Base-by-base conservation (phyloP, 2,113 vertebrate species). In the Cinclus cinclus region DNA sequence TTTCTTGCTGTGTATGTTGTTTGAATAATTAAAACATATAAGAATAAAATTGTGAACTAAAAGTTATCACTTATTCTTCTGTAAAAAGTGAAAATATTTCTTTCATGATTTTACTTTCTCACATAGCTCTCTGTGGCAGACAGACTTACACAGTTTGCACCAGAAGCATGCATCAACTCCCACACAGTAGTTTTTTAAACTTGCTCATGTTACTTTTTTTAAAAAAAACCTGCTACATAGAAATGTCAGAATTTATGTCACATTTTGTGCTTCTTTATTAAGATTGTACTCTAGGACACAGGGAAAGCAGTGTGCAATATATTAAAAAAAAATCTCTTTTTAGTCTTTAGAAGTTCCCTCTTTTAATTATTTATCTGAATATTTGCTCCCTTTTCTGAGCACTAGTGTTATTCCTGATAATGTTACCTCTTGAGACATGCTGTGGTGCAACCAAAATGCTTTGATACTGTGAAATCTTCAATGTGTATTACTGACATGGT, bases 311-410 rank as follows among this genome's bases (percentile, higher is more conserved):
- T 52, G 2, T 56, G 10, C 10, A 70, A 24, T 41, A 37, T 41
- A 33, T 37, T 37, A 46, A 74, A 56, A 77, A 62, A 70, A 67
- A n/a, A 39, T 63, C 9, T 17, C 19, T 47, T 83, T 76, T 88
- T 31, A 39, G 15, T 77, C 35, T 6, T n/a, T 75, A 55, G 47
- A 75, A 62, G 13, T 15, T 87, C 9, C 7, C 3, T 74, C 15
- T 81, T 77, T 94, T 62, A 95, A 88, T 90, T 86, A 89, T 91
- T 59, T 78, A 75, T 90, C 13, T 82, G 68, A 71, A 18, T 10
- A 22, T 50, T 90, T 87, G 19, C 52, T 90, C 30, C 23, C 7
- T 44, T n/a, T 93, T 10, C 6, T 87, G 90, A 73, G 85, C 81
- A 85, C 75, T 89, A 68, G 49, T 81, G 3, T 20, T 58, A 58